Percentiles rank a stretch among this genome's conserved stretches.
Evolutionary conservation across 2,113 vertebrate genomes (phyloP).

Genomic region (Stictonetta naevosa): DNA sequence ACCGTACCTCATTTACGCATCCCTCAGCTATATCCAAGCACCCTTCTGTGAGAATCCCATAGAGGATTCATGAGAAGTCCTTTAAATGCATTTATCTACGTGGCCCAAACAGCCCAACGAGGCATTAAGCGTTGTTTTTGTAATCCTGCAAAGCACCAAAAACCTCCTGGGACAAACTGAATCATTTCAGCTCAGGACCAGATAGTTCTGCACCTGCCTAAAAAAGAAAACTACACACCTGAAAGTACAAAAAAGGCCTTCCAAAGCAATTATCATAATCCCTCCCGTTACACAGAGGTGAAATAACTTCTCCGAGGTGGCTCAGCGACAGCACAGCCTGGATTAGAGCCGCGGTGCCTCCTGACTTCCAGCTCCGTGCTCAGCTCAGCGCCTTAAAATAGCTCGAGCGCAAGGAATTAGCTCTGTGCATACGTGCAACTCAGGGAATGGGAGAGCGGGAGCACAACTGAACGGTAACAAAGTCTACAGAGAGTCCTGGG

Average conservation of each 20-base stretch:
- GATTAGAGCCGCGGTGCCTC: neutral
- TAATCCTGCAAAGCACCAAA: neutral
- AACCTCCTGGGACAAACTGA: neutral
- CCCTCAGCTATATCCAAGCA: neutral
- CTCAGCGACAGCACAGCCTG: neutral
- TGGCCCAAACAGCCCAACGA: neutral
- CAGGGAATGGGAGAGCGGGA: neutral
- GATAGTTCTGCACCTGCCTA: neutral
- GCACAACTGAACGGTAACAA: neutral
- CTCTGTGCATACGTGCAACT: neutral
- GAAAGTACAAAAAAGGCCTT: constrained; percentile 13
- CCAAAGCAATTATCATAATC: constrained; percentile 41
- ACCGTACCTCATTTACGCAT: neutral
- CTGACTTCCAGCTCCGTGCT: neutral
- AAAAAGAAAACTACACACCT: neutral
- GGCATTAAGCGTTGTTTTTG: neutral
- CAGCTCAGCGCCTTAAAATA: constrained; percentile 31
- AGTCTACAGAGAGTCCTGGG: neutral
- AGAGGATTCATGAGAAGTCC: neutral
- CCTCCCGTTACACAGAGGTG: neutral
- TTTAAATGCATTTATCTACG: neutral
- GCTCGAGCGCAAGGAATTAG: neutral
- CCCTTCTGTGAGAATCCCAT: neutral
- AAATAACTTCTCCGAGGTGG: constrained; percentile 21
- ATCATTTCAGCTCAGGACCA: neutral